Conservation (phyloP, 1,140 invertebrate species). For the Tetragonula clypearis region DNA sequence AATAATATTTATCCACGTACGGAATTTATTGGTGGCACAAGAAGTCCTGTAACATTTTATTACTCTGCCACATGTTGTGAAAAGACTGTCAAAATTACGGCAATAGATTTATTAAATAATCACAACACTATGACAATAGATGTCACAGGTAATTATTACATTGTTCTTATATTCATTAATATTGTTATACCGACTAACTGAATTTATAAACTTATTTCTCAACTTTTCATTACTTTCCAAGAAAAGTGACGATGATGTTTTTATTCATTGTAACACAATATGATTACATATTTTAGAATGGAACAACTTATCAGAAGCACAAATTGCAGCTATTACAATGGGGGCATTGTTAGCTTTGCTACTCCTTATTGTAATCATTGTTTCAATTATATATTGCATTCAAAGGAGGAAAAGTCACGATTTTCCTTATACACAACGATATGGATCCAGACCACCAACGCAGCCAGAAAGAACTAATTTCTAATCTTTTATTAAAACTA, state of each 20-base stretch:
- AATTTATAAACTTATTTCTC: background rate
- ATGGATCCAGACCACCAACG: conserved; percentile 76
- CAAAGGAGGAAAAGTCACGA: conserved; percentile 74
- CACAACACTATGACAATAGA: conserved; percentile 83
- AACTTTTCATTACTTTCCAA: background rate
- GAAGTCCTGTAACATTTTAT: conserved; percentile 82
- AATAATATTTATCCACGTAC: conserved; percentile 76
- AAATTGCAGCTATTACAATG: conserved; percentile 80
- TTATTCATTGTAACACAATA: background rate
- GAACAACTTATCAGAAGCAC: conserved; percentile 75
- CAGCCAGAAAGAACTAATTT: conserved; percentile 73
- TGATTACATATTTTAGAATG: conserved; percentile 69
- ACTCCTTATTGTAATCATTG: conserved; percentile 75
- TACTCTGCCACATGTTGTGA: conserved; percentile 85
- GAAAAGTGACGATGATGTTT: background rate
- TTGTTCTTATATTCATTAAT: background rate
- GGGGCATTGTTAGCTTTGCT: conserved; percentile 75
- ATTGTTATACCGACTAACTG: background rate
- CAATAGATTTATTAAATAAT: conserved; percentile 84
- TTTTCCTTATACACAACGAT: conserved; percentile 77
- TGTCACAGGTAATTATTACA: conserved; percentile 81
- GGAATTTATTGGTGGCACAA: conserved; percentile 83
- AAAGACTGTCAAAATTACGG: conserved; percentile 83
- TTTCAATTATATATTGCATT: conserved; percentile 73
- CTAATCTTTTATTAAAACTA: conserved; percentile 38